A percentile compares a stretch with the other conserved stretches of the same genome.
These are phyloP conservation scores for Antennarius maculatus DNA, from an alignment of 2,797 vertebrate genomes.

Conservation along the genomic window DNA sequence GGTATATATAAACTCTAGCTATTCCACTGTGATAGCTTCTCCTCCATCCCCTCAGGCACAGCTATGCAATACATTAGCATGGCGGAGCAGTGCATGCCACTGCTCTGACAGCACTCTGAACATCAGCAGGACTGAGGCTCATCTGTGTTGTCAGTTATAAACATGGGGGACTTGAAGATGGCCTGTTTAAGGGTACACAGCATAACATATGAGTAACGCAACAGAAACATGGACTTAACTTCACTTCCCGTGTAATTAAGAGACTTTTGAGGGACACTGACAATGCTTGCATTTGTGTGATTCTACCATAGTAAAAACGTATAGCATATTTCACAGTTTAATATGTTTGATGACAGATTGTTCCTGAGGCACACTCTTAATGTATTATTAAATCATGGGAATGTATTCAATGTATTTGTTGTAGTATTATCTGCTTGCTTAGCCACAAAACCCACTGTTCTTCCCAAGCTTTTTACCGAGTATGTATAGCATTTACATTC, in stretches of 20 bases:
- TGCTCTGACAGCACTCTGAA: slow-evolving; percentile 75
- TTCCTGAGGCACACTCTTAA: slow-evolving; percentile 12
- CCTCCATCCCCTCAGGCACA: slow-evolving; percentile 56
- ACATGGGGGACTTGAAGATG: slow-evolving; percentile 56
- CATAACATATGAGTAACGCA: slow-evolving; percentile 36
- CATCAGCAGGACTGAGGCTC: slow-evolving; percentile 74
- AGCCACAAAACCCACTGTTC: slow-evolving; percentile 18
- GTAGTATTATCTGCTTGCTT: slow-evolving; percentile 40
- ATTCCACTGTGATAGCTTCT: slow-evolving; percentile 52
- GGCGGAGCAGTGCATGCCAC: slow-evolving; percentile 73
- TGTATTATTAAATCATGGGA: slow-evolving; percentile 24
- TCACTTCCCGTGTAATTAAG: slow-evolving; percentile 27
- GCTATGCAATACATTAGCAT: slow-evolving; percentile 66
- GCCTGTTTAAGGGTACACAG: slow-evolving; percentile 54
- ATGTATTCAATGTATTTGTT: slow-evolving; percentile 24
- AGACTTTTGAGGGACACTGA: slow-evolving; percentile 8
- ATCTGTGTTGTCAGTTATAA: slow-evolving; percentile 66
- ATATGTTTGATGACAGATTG: slow-evolving; percentile 7
- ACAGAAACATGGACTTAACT: slow-evolving; percentile 19
- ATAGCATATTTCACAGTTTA: slow-evolving; percentile 12
- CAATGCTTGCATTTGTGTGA: slow-evolving; percentile 3
- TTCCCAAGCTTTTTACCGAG: slow-evolving; percentile 9
- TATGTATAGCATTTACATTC: slow-evolving; percentile 25
- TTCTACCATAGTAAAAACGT: no score
- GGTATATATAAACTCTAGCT: slow-evolving; percentile 58